Evolutionary conservation across 2,113 vertebrate species (phyloP).

Genomic region (Platycercus adscitus): DNA sequence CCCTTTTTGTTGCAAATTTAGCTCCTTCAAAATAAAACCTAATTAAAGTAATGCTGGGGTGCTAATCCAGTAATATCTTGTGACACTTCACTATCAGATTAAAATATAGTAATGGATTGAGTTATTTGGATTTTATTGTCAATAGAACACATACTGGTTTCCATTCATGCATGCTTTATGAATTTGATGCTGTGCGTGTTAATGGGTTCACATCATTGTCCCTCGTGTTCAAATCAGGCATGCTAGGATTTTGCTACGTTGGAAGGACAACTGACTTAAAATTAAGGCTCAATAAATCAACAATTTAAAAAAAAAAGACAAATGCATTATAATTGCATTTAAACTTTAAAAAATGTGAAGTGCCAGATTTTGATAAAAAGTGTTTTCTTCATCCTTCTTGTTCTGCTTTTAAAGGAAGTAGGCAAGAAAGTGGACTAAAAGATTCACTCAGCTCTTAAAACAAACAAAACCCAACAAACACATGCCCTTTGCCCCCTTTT

Average conservation of each 20-base stretch:
- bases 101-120: not conserved
- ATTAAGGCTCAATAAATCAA: not conserved
- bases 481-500: not conserved
- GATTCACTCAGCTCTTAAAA: not conserved
- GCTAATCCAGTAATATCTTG: not conserved
- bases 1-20: not conserved
- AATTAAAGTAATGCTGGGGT: not conserved
- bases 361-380: not conserved
- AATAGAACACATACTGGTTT: not conserved
- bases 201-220: not conserved
- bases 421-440: not conserved
- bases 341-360: not conserved
- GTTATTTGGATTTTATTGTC: not conserved
- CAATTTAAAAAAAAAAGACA: not conserved
- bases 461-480: not conserved
- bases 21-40: not conserved
- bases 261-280: not conserved
- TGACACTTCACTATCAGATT: not conserved
- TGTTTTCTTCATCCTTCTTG: not conserved
- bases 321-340: not conserved
- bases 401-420: not conserved
- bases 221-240: not conserved
- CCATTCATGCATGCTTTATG: not conserved
- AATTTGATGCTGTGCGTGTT: not conserved
- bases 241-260: not conserved